Evolutionary conservation across 2,888 invertebrate species (phyloP).

Genomic region (Gastracanthus pulcherrimus): DNA sequence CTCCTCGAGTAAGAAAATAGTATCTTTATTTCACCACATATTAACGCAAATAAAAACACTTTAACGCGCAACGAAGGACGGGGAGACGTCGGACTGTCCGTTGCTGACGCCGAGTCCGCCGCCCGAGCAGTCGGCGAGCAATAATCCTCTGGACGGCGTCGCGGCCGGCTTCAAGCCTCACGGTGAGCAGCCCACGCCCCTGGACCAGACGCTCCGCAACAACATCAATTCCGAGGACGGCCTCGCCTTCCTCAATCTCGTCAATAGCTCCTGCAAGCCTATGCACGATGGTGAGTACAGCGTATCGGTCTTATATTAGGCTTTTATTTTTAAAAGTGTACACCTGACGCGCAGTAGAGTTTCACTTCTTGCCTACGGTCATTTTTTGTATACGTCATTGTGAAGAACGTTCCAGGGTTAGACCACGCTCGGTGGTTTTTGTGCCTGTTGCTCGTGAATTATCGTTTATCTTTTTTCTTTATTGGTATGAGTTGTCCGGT

Average conservation of each 20-base stretch:
- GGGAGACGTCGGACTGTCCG: constrained; percentile 84
- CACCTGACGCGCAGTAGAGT: too few species aligned
- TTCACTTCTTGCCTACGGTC: too few species aligned
- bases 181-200: constrained; percentile 64
- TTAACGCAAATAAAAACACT: background rate
- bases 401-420: too few species aligned
- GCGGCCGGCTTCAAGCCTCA: constrained; percentile 65
- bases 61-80: constrained; percentile 76
- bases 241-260: constrained; percentile 72
- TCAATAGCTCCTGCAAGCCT: constrained; percentile 73
- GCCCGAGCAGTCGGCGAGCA: constrained; percentile 76
- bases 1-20: background rate
- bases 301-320: background rate
- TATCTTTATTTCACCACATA: background rate
- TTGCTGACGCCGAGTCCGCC: constrained; percentile 83
- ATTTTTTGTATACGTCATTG: too few species aligned
- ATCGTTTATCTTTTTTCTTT: too few species aligned
- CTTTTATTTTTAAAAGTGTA: too few species aligned
- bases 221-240: constrained; percentile 73
- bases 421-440: too few species aligned
- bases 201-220: constrained; percentile 62
- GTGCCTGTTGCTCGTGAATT: too few species aligned
- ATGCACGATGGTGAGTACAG: constrained; percentile 71
- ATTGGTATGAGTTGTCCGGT: too few species aligned
- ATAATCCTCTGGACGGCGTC: constrained; percentile 62